Evolutionary conservation across 2,113 vertebrate genomes (phyloP).

Genomic region (Mastomys coucha): DNA sequence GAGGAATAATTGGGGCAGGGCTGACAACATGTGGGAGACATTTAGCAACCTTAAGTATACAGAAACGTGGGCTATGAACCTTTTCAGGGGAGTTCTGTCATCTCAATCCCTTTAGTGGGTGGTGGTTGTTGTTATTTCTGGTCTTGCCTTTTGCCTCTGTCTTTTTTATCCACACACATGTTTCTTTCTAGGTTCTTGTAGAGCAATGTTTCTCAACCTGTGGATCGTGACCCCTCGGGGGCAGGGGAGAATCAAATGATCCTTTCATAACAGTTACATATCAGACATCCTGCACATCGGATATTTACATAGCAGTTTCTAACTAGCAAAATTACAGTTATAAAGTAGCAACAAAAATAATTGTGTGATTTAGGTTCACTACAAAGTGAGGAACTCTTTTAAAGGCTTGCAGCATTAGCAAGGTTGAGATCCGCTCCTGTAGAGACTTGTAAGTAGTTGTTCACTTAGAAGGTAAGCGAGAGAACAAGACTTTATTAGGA

Average conservation of each 20-base stretch:
- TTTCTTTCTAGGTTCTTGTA: slow-evolving; percentile 44
- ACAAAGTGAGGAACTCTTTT: neutral
- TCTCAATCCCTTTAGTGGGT: neutral
- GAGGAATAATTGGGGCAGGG: neutral
- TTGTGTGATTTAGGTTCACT: neutral
- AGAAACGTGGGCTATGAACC: neutral
- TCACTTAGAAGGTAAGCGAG: slow-evolving; percentile 32
- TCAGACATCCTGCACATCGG: neutral
- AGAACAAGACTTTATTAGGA: slow-evolving; percentile 18
- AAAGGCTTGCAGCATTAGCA: neutral
- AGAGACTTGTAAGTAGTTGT: slow-evolving; percentile 25
- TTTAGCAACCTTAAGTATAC: neutral
- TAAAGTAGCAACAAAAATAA: neutral
- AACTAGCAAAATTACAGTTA: neutral
- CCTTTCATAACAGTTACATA: neutral
- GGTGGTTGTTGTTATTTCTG: neutral
- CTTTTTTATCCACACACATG: slow-evolving; percentile 22
- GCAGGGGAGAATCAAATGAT: neutral
- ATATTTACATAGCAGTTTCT: neutral
- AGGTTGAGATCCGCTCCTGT: neutral
- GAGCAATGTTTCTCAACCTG: neutral
- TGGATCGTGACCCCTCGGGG: neutral
- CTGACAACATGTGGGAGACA: neutral
- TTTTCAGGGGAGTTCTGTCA: neutral
- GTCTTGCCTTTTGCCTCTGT: neutral